Percentiles rank a stretch among this genome's conserved stretches.
These are phyloP conservation scores for Actinopyga echinites DNA, from an alignment of 53 echinoderm and acorn worm species.

Conservation along the genomic window DNA sequence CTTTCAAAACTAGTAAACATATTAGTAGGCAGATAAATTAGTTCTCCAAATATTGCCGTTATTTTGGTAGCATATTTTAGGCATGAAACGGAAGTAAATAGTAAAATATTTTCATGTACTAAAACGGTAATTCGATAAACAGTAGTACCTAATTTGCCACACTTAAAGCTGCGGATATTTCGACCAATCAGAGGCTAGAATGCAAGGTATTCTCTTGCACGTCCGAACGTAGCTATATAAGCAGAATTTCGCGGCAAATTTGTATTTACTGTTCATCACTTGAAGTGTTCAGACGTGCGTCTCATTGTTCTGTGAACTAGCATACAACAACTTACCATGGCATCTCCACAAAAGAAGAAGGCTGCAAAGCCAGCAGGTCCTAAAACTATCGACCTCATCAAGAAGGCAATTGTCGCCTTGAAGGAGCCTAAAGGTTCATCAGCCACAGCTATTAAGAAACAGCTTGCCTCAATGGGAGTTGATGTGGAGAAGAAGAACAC, in stretches of 20 bases:
- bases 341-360: slow-evolving; percentile 39
- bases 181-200: not conserved
- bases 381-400: no score
- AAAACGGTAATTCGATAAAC: not conserved
- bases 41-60: no score
- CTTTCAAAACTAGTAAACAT: no score
- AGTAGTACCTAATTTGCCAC: not conserved
- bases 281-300: not conserved
- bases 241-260: no score
- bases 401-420: slow-evolving; percentile 70
- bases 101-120: not conserved
- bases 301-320: no score
- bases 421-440: slow-evolving; percentile 81
- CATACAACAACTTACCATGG: no score
- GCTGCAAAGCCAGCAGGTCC: slow-evolving; percentile 49
- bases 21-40: no score
- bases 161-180: not conserved
- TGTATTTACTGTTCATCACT: no score
- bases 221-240: not conserved
- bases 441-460: slow-evolving; percentile 69
- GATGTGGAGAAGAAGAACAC: not conserved
- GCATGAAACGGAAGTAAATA: not conserved
- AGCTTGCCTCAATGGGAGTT: slow-evolving; percentile 60
- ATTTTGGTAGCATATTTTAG: not conserved
- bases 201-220: not conserved